These are phyloP conservation scores for Brachionus paranguensis DNA, from an alignment of 1,140 invertebrate species.

Conservation along the genomic window DNA sequence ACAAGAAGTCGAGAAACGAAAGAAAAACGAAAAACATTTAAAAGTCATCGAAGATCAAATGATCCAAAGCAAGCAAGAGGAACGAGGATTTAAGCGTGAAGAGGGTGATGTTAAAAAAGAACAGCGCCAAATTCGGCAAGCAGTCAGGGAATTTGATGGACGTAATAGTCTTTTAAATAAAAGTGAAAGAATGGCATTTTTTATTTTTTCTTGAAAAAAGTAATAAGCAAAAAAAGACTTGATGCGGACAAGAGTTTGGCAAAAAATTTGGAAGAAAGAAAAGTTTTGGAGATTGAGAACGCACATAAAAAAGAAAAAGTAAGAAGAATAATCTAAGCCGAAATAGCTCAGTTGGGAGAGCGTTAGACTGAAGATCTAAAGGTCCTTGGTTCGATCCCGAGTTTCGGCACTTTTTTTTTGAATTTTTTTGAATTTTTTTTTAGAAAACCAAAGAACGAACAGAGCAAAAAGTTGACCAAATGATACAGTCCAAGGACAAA, in stretches of 20 bases:
- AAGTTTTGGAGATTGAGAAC: slow-evolving; percentile 47
- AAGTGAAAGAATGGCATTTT: background rate
- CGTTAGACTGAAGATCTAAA: slow-evolving; percentile 24
- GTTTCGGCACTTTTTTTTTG: slow-evolving; percentile 31
- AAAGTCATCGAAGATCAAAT: slow-evolving; percentile 46
- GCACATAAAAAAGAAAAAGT: slow-evolving; percentile 51
- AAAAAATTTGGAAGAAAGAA: slow-evolving; percentile 50
- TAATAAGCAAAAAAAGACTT: slow-evolving; percentile 49
- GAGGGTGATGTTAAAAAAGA: slow-evolving; percentile 55
- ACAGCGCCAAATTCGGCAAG: slow-evolving; percentile 48
- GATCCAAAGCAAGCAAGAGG: slow-evolving; percentile 55
- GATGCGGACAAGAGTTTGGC: slow-evolving; percentile 51
- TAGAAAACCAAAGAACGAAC: slow-evolving; percentile 46
- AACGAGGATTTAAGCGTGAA: slow-evolving; percentile 50
- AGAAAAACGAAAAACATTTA: slow-evolving; percentile 37
- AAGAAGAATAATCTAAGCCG: background rate
- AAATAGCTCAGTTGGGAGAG: slow-evolving; percentile 34
- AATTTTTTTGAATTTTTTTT: background rate
- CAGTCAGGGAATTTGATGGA: slow-evolving; percentile 52
- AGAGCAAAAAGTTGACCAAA: slow-evolving; percentile 41
- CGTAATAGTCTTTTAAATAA: slow-evolving; percentile 42
- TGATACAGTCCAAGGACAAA: slow-evolving; percentile 43
- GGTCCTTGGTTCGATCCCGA: slow-evolving; percentile 26
- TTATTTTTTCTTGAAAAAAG: slow-evolving; percentile 42
- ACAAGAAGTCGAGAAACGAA: background rate